A percentile compares a stretch with the other conserved stretches of the same genome.
phyloP scores from a whole-genome alignment of 2,113 vertebrate species.

The Saimiri boliviensis region DNA sequence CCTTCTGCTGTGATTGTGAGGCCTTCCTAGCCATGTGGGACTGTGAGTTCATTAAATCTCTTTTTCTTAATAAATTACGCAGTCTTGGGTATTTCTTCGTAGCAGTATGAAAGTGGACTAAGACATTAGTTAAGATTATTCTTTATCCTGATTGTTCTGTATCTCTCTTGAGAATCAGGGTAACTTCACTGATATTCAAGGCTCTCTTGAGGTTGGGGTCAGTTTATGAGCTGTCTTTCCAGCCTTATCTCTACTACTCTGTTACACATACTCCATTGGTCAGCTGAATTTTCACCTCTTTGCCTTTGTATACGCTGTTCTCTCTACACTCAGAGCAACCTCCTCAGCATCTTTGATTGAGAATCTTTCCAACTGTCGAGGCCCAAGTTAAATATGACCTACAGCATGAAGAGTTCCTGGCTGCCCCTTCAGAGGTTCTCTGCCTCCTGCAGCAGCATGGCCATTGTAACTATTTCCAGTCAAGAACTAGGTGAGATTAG shows the following conservation, averaged over 20 bases:
- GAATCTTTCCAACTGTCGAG: neutral
- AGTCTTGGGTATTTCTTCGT: no score
- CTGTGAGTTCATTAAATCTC: no score
- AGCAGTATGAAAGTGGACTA: no score
- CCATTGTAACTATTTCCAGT: neutral
- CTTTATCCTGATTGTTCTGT: neutral
- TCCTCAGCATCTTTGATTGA: neutral
- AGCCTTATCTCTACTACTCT: neutral
- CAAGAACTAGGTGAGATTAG: neutral
- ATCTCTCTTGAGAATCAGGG: neutral
- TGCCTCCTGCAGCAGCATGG: neutral
- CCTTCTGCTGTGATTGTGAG: no score
- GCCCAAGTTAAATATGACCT: neutral
- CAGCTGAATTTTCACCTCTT: neutral
- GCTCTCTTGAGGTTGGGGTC: neutral
- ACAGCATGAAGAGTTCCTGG: neutral
- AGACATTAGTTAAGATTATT: neutral
- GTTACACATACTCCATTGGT: neutral
- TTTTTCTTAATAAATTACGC: no score
- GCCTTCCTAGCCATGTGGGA: no score
- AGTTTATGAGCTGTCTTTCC: neutral
- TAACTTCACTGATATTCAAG: neutral
- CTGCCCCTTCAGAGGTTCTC: neutral
- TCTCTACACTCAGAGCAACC: neutral
- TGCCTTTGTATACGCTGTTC: neutral